phyloP scores from a whole-genome alignment of 2,113 vertebrate species.

The Todiramphus chloris region DNA sequence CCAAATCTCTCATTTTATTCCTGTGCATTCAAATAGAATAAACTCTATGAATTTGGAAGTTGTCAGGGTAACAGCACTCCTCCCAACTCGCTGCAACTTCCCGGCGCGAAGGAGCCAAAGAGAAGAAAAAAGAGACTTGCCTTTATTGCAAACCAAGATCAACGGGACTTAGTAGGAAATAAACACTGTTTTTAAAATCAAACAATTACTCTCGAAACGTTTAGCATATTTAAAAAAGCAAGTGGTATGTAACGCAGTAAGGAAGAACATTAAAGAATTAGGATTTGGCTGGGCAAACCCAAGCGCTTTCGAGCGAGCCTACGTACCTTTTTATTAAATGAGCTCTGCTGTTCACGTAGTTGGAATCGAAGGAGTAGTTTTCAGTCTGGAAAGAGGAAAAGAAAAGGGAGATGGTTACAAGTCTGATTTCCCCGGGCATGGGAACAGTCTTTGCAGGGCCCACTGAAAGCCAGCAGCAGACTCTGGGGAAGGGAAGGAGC shows the following conservation, averaged over 20 bases:
- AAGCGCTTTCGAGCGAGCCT: conserved; percentile 10
- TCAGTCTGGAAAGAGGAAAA: conserved; percentile 88
- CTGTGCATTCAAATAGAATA: conserved; percentile 53
- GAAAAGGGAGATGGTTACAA: conserved; percentile 67
- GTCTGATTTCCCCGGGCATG: not conserved
- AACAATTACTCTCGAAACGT: conserved; percentile 9
- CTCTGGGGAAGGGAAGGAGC: rapidly evolving
- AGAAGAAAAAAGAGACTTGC: not conserved
- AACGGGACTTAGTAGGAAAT: conserved; percentile 4
- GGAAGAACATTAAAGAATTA: conserved; percentile 17
- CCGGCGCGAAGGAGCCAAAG: not conserved
- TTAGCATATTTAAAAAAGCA: conserved; percentile 39
- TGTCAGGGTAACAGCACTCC: conserved; percentile 60
- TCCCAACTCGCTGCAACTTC: conserved; percentile 28
- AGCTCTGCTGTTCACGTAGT: conserved; percentile 98
- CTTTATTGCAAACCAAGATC: conserved; percentile 11
- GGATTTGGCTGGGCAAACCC: conserved; percentile 25
- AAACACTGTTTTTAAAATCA: conserved; percentile 53
- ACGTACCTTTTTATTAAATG: conserved; percentile 99
- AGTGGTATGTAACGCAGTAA: not conserved
- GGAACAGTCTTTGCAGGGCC: not conserved
- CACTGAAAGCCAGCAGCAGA: not conserved
- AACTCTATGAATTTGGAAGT: conserved; percentile 52
- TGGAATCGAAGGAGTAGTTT: conserved; percentile 98
- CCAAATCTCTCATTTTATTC: conserved; percentile 34